Base-by-base conservation (phyloP, 2,797 vertebrate genomes). In the Nyctalus aviator region DNA sequence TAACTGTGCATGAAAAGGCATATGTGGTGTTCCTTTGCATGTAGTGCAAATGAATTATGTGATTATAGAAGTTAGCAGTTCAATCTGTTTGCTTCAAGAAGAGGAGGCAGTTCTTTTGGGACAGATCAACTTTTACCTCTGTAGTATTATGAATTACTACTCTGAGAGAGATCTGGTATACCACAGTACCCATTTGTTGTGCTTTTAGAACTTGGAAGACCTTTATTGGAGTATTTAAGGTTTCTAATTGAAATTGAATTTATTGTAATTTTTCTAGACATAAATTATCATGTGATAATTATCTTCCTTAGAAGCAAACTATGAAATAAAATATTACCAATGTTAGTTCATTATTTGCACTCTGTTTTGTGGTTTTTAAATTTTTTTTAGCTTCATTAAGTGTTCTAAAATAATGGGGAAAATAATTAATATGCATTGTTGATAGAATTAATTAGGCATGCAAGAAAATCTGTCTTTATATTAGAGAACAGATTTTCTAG, bases 211-310 rank as follows among this genome's bases (percentile, higher is more conserved):
- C 8, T 75, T 69, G 32, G 82, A 68, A 57, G 27, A 55, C 66
- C 71, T 94, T 93, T 71, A 73, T 13, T 75, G 27, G 37, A 84
- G n/a, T 64, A 14, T 66, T 84, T 89, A 25, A 91, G 32, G n/a
- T 8, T 76, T 94, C 68, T 87, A 8, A 94, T 87, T 83, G 48
- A 92, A 92, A 46, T 84, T 73, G 66, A 95, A 87, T 94, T 78
- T 75, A 27, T 81, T 84, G 0, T 94, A 76, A 88, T 59, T 91
- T 86, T 86, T 57, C 5, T 84, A 82, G 48, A 8, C 18, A 48
- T 53, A 72, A 78, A 35, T 90, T 73, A 92, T 86, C 53, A 5
- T 77, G 5, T 64, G 32, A 59, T 93, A 69, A 50, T 91, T 41
- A 59, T 41, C 21, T 95, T 32, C 37, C 13, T 77, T 81, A 48